Evolutionary conservation across 2,797 vertebrate genomes (phyloP).

Genomic region (Eremophila alpestris): DNA sequence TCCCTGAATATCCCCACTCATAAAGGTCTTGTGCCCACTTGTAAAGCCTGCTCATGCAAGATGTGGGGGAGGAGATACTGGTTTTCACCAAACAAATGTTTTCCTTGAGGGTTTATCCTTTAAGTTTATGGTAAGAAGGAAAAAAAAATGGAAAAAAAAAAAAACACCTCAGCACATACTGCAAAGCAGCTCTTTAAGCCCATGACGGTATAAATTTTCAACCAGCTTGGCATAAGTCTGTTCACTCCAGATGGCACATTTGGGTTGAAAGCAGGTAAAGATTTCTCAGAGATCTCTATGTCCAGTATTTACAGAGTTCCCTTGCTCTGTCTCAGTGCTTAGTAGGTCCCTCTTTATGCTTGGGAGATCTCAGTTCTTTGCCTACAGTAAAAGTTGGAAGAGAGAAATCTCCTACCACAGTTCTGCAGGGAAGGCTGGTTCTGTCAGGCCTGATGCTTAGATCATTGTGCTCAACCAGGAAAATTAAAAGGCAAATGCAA

Average conservation of each 20-base stretch:
- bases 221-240: neutral
- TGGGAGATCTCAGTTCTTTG: neutral
- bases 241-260: constrained; percentile 32
- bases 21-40: neutral
- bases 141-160: neutral
- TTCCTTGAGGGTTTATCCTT: constrained; percentile 1
- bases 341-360: neutral
- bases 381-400: neutral
- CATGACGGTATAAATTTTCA: neutral
- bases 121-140: neutral
- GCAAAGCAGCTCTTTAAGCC: constrained; percentile 5
- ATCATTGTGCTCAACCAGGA: neutral
- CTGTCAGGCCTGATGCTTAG: neutral
- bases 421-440: neutral
- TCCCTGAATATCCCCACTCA: neutral
- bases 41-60: neutral
- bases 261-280: constrained; percentile 25
- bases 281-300: neutral
- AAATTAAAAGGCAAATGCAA: constrained; percentile 13
- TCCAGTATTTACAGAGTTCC: neutral
- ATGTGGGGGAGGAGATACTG: neutral
- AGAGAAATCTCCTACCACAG: neutral
- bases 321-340: neutral
- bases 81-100: constrained; percentile 27
- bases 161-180: neutral